Evolutionary conservation across 1,140 invertebrate species (phyloP).

Genomic region (Ericerus pela): DNA sequence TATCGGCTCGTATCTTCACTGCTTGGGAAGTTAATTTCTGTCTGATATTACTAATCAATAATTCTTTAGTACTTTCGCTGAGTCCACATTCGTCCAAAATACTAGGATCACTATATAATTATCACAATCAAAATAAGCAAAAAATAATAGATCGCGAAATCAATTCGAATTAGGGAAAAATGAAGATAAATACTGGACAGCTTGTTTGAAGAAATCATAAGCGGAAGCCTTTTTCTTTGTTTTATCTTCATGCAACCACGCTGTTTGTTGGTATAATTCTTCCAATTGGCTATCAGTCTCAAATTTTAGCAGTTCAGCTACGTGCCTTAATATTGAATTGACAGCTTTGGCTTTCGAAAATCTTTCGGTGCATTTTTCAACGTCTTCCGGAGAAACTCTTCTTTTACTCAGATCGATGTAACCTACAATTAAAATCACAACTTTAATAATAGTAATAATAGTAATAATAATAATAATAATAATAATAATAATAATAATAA

Average conservation of each 20-base stretch:
- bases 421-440: slow-evolving; percentile 44
- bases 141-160: slow-evolving; percentile 96
- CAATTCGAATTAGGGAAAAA: slow-evolving; percentile 77
- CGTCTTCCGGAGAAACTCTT: slow-evolving; percentile 93
- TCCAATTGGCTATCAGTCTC: slow-evolving; percentile 83
- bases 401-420: slow-evolving; percentile 99
- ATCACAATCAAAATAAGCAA: slow-evolving; percentile 31
- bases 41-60: slow-evolving; percentile 87
- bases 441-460: slow-evolving; percentile 3
- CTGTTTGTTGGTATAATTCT: slow-evolving; percentile 92
- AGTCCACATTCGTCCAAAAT: slow-evolving; percentile 93
- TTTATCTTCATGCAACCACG: slow-evolving; percentile 97
- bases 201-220: slow-evolving; percentile 97
- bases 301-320: slow-evolving; percentile 86
- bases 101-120: slow-evolving; percentile 61
- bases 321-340: slow-evolving; percentile 93
- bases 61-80: slow-evolving; percentile 81
- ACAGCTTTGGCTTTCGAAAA: slow-evolving; percentile 98
- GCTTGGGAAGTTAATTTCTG: slow-evolving; percentile 93
- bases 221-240: slow-evolving; percentile 89
- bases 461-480: not conserved
- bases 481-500: slow-evolving; percentile 7
- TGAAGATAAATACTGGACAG: slow-evolving; percentile 76
- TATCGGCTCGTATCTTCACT: slow-evolving; percentile 93
- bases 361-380: slow-evolving; percentile 94